A percentile compares a stretch with the other conserved stretches of the same genome.
These are phyloP conservation scores for Chalcis sispes DNA, from an alignment of 2,888 invertebrate species.

Conservation along the genomic window DNA sequence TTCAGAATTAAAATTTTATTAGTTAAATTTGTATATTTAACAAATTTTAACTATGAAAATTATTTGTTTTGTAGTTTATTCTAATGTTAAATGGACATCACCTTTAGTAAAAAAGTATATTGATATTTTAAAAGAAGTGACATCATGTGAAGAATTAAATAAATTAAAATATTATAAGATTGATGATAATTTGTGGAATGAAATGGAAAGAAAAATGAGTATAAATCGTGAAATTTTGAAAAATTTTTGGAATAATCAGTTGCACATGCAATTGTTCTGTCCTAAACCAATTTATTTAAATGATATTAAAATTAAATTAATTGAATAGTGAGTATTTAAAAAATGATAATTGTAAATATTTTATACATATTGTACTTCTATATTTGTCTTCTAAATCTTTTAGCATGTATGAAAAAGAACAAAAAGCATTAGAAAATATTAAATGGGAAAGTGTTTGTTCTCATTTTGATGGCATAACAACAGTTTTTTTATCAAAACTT, in stretches of 20 bases:
- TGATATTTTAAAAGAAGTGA: slow-evolving; percentile 61
- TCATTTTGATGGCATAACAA: slow-evolving; percentile 67
- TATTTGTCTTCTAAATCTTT: slow-evolving; percentile 14
- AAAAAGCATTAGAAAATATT: slow-evolving; percentile 60
- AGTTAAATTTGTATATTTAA: not conserved
- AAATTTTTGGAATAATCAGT: slow-evolving; percentile 65
- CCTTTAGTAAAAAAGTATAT: slow-evolving; percentile 62
- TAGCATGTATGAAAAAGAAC: slow-evolving; percentile 59
- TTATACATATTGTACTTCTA: not conserved
- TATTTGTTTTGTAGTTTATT: slow-evolving; percentile 24
- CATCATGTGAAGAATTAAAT: slow-evolving; percentile 61
- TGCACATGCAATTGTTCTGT: slow-evolving; percentile 70
- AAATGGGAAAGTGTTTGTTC: slow-evolving; percentile 62
- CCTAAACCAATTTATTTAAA: slow-evolving; percentile 63
- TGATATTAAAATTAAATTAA: slow-evolving; percentile 67
- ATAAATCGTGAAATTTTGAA: slow-evolving; percentile 60
- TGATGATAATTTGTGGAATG: slow-evolving; percentile 66
- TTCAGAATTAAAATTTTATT: slow-evolving; percentile 2
- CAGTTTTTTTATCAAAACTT: slow-evolving; percentile 60
- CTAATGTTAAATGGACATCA: slow-evolving; percentile 61
- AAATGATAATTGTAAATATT: not conserved
- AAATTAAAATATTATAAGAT: slow-evolving; percentile 67
- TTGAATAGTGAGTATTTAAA: slow-evolving; percentile 68
- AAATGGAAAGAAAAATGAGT: slow-evolving; percentile 63
- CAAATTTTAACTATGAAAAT: not conserved